These are phyloP conservation scores for Oscheius sp. DNA, from an alignment of 2,888 invertebrate species.

Conservation along the genomic window DNA sequence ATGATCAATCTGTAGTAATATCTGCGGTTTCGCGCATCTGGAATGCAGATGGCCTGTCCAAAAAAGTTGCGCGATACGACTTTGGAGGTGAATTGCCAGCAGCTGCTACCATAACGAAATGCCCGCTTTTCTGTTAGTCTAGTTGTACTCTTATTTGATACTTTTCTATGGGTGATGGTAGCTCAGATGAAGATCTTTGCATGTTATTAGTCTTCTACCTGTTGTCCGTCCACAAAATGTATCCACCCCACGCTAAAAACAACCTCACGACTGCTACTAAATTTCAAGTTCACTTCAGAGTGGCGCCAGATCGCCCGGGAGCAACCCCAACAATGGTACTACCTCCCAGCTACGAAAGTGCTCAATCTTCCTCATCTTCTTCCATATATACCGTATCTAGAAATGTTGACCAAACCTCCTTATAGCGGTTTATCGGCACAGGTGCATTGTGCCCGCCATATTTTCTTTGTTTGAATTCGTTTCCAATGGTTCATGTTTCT, in stretches of 20 bases:
- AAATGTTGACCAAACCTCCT: slow-evolving; percentile 26
- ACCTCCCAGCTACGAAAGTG: slow-evolving; percentile 57
- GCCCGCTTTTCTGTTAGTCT: too few relatives aligned
- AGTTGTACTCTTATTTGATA: too few relatives aligned
- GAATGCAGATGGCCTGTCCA: too few relatives aligned
- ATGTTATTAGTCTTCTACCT: background rate
- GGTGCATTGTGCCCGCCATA: background rate
- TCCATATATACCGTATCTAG: slow-evolving; percentile 24
- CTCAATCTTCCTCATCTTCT: slow-evolving; percentile 6
- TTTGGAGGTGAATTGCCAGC: too few relatives aligned
- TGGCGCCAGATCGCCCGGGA: slow-evolving; percentile 53
- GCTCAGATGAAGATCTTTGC: too few relatives aligned
- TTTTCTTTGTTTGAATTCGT: slow-evolving; percentile 19
- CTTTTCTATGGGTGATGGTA: too few relatives aligned
- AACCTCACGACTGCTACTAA: too few relatives aligned
- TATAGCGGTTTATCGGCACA: background rate
- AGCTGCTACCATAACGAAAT: too few relatives aligned
- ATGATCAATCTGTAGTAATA: too few relatives aligned
- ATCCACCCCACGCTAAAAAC: background rate
- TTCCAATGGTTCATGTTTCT: slow-evolving; percentile 14
- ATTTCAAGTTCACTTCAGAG: slow-evolving; percentile 40
- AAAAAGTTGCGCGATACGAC: too few relatives aligned
- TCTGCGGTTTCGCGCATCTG: too few relatives aligned
- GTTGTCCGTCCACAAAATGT: background rate
- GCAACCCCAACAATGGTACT: slow-evolving; percentile 47